Base-by-base conservation (phyloP, 2,113 vertebrate genomes). In the Nothobranchius furzeri region DNA sequence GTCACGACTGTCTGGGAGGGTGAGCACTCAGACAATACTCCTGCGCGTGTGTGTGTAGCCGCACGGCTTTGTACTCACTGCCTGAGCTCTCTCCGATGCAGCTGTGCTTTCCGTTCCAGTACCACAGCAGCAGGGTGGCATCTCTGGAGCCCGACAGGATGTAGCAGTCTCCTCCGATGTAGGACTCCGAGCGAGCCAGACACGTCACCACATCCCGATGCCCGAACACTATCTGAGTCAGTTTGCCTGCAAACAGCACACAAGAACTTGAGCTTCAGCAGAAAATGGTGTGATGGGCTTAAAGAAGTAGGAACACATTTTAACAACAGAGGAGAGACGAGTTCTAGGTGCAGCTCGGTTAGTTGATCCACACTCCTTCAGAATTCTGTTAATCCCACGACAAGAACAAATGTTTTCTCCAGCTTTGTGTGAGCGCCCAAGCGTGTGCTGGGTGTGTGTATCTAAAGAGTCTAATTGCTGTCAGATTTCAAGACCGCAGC, bases 121-220 rank as follows among this genome's bases (percentile, higher is more conserved):
- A 98, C 97, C 98, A 99, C 66, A 99, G 95, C 79, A 99, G 91
- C 70, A 99, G 91, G 0, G 98, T 99, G 84, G 98, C 97, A 57
- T 99, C 98, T 42, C 98, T 93, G 9, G 98, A 99, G 48, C 98
- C 97, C 0, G 97, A 98, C 77, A 99, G 94, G 62, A 99, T 81
- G 78, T 99, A 98, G 90, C 98, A 99, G 85, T 99, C 96, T 57
- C 98, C 98, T 61, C 96, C 97, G 37, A 99, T 98, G 81, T 98
- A 98, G 0, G 96, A 98, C 90, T 99, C 97, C 0, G 97, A 99
- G 35, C 97, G 95, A 53, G 94, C 89, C 76, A 99, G 92, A 69
- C 97, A 98, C 43, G 97, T 98, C 79, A 99, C 96, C 52, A 99
- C 98, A 73, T 98, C 96, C 78, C 97, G 96, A 67, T 99, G 98